phyloP scores from a whole-genome alignment of 2,113 vertebrate genomes.

The Pteronura brasiliensis region DNA sequence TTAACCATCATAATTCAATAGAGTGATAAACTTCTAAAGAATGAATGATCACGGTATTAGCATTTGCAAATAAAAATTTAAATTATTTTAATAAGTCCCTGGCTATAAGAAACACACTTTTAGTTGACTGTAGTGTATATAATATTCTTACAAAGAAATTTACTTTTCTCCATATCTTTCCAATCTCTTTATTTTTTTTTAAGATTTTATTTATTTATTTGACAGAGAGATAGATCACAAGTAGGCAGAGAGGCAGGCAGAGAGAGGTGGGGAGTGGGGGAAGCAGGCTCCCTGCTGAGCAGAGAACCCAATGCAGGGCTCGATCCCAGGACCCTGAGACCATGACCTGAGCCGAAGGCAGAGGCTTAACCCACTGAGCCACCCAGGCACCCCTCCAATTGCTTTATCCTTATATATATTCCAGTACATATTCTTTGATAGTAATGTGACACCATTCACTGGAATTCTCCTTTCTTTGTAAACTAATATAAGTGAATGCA shows the following conservation, averaged over 20 bases:
- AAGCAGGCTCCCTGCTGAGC: no score
- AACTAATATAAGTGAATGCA: not conserved
- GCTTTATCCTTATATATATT: not conserved
- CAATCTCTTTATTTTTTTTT: not conserved
- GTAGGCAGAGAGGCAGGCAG: no score
- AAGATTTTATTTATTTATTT: no score
- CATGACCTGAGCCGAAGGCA: no score
- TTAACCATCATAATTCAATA: not conserved
- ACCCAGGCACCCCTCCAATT: not conserved
- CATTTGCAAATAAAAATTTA: not conserved
- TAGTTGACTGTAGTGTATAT: not conserved
- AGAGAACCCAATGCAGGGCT: accelerated
- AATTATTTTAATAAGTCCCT: not conserved
- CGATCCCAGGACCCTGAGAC: no score
- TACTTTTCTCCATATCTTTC: not conserved
- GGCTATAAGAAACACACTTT: not conserved
- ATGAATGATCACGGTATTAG: not conserved
- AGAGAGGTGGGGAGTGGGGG: no score
- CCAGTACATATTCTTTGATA: not conserved
- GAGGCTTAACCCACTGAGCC: no score
- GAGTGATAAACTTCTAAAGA: not conserved
- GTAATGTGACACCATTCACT: not conserved
- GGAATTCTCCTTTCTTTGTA: not conserved
- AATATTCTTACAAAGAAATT: not conserved
- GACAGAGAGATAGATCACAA: no score